Evolutionary conservation across 2,113 vertebrate species (phyloP).

Genomic region (Aptenodytes forsteri): DNA sequence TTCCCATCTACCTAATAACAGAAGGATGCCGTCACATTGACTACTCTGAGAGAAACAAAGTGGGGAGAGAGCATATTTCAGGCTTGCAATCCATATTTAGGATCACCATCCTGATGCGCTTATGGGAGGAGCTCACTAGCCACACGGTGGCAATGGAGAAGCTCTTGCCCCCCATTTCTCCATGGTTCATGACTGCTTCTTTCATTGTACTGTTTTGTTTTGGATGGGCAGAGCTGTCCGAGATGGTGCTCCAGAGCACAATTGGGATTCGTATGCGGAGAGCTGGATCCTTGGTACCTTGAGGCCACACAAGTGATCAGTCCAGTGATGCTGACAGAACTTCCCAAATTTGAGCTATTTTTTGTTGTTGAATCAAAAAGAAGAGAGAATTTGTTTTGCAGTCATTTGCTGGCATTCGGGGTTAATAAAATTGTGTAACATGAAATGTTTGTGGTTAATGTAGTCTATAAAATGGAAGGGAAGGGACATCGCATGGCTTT

Average conservation of each 20-base stretch:
- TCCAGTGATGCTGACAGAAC: background rate
- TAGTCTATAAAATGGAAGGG: background rate
- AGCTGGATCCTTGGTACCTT: background rate
- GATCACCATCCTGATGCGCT: accelerated
- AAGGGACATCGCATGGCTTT: background rate
- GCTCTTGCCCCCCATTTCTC: background rate
- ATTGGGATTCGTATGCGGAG: accelerated
- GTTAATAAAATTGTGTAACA: background rate
- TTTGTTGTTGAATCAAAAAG: background rate
- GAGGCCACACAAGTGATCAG: background rate
- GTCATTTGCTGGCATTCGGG: background rate
- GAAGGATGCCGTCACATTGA: background rate
- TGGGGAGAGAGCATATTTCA: background rate
- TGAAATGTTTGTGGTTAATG: background rate
- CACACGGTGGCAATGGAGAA: background rate
- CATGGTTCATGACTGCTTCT: background rate
- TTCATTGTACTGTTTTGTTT: background rate
- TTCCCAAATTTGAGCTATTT: background rate
- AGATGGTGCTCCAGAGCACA: background rate
- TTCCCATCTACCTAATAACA: background rate
- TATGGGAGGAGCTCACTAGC: background rate
- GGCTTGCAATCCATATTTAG: background rate
- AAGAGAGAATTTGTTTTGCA: background rate
- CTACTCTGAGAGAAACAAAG: background rate
- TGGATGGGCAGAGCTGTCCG: background rate